Percentiles rank a stretch among this genome's conserved stretches.
These are phyloP conservation scores for Danaus melanippus DNA, from an alignment of 1,140 invertebrate species.

Conservation along the genomic window DNA sequence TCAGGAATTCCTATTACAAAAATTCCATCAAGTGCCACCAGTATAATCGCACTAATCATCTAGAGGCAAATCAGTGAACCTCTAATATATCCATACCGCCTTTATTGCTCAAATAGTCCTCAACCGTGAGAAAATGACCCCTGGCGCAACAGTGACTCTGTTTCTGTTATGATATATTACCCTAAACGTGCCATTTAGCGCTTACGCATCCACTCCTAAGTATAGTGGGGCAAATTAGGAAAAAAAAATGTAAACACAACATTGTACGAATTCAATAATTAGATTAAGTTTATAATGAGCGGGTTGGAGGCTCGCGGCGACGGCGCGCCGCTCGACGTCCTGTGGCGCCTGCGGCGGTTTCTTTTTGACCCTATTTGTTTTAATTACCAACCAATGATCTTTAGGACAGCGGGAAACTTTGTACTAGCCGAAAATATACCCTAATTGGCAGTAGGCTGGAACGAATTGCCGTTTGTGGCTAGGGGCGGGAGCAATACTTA, in stretches of 20 bases:
- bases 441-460: conserved; percentile 57
- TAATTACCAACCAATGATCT: conserved; percentile 65
- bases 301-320: conserved; percentile 53
- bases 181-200: conserved; percentile 70
- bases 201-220: conserved; percentile 64
- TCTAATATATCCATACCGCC: conserved; percentile 39
- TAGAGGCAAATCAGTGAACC: conserved; percentile 46
- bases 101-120: conserved; percentile 19
- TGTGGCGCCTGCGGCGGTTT: conserved; percentile 59
- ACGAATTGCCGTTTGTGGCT: conserved; percentile 13
- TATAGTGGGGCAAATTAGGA: conserved; percentile 65
- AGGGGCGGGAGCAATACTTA: conserved; percentile 6
- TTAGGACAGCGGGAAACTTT: conserved; percentile 58
- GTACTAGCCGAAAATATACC: conserved; percentile 61
- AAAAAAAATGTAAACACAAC: conserved; percentile 71
- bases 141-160: conserved; percentile 54
- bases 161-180: conserved; percentile 61
- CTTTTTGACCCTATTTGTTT: conserved; percentile 69
- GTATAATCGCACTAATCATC: conserved; percentile 48
- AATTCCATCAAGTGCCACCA: conserved; percentile 25
- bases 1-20: conserved; percentile 5
- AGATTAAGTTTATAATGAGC: conserved; percentile 70
- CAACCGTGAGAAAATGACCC: conserved; percentile 58
- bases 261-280: conserved; percentile 72
- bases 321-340: conserved; percentile 57